phyloP scores from a whole-genome alignment of 2,113 vertebrate genomes.

The Phodopus roborovskii region DNA sequence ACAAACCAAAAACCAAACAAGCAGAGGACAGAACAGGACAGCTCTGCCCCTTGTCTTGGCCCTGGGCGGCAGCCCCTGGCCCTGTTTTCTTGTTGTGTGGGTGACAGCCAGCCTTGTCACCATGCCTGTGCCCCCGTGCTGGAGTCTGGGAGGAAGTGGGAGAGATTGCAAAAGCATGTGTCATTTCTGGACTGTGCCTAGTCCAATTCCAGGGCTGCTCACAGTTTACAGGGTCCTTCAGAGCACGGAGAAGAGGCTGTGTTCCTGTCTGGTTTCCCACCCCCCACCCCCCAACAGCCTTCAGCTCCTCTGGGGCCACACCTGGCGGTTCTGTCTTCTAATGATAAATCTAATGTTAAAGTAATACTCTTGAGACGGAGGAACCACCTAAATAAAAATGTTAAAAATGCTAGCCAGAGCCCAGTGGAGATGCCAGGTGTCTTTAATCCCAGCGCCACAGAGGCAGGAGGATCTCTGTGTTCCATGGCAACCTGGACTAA shows the following conservation, averaged over 20 bases:
- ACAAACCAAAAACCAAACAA: too few species aligned
- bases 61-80: not conserved
- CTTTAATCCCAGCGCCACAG: not conserved
- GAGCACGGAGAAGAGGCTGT: rapidly evolving
- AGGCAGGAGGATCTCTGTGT: not conserved
- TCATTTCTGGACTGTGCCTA: not conserved
- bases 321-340: not conserved
- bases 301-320: not conserved
- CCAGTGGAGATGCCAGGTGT: too few species aligned
- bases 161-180: not conserved
- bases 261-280: not conserved
- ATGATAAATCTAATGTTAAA: not conserved
- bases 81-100: not conserved
- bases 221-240: not conserved
- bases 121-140: not conserved
- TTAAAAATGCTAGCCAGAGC: not conserved
- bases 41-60: not conserved
- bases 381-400: not conserved
- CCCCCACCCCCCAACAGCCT: not conserved
- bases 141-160: conserved; percentile 11
- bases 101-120: conserved; percentile 10
- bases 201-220: not conserved
- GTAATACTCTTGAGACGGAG: not conserved
- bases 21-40: not conserved
- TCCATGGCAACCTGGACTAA: not conserved